Percentiles rank a stretch among this genome's conserved stretches.
Conservation (phyloP, 2,888 invertebrate species). For the Halictus quadricinctus region DNA sequence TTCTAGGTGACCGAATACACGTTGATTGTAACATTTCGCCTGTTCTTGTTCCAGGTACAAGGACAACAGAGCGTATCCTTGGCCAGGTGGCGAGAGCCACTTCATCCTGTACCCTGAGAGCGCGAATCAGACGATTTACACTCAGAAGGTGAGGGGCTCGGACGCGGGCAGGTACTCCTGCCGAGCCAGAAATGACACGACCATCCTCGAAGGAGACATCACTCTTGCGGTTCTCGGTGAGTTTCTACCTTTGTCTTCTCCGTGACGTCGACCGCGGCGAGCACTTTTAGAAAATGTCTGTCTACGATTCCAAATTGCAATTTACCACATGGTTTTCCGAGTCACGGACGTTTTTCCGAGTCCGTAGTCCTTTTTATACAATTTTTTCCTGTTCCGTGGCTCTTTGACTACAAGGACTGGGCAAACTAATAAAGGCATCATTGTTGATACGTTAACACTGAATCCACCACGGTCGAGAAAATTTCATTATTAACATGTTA, state of each 20-base stretch:
- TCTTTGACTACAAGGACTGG: no score
- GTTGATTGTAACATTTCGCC: not conserved
- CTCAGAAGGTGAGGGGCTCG: constrained; percentile 85
- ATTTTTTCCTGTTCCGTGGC: no score
- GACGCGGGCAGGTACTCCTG: constrained; percentile 91
- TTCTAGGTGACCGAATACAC: no score
- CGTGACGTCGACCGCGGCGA: not conserved
- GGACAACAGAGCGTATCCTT: constrained; percentile 89
- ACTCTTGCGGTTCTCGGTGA: constrained; percentile 88
- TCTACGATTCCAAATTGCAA: not conserved
- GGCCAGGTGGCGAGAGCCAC: constrained; percentile 88
- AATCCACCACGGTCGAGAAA: no score
- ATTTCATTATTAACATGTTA: no score
- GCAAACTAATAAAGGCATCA: no score
- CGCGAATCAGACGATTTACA: constrained; percentile 91
- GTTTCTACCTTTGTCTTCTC: constrained; percentile 59
- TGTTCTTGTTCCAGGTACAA: constrained; percentile 87
- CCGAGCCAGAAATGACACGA: constrained; percentile 88
- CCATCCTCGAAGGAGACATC: constrained; percentile 86
- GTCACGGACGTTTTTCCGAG: no score
- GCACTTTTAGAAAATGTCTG: not conserved
- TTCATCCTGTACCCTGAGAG: constrained; percentile 90
- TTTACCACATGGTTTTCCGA: not conserved
- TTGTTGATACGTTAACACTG: no score
- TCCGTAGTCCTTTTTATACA: no score